These are phyloP conservation scores for Lydus trimaculatus DNA, from an alignment of 2,888 invertebrate species.

Conservation along the genomic window DNA sequence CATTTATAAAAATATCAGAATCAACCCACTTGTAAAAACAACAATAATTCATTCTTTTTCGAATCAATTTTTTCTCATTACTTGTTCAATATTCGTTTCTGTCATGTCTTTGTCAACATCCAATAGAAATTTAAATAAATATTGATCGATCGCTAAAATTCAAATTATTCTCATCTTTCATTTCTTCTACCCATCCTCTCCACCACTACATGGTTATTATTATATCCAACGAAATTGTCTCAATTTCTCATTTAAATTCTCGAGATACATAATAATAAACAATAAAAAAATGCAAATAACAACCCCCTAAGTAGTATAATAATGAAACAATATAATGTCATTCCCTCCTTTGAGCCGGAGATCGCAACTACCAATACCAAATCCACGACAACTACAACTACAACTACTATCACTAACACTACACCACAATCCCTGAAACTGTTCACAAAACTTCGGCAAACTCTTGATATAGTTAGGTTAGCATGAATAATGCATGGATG, in stretches of 20 bases:
- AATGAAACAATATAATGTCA: conserved; percentile 16
- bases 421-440: conserved; percentile 31
- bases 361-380: conserved; percentile 17
- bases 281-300: not conserved
- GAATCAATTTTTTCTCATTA: too few relatives aligned
- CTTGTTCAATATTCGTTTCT: not conserved
- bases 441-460: conserved; percentile 54
- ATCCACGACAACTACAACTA: conserved; percentile 20
- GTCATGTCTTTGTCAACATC: not conserved
- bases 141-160: not conserved
- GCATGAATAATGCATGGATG: conserved; percentile 64
- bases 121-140: not conserved
- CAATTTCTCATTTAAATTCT: not conserved
- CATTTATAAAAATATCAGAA: not conserved
- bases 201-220: not conserved
- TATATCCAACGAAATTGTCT: not conserved
- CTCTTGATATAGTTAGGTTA: conserved; percentile 61
- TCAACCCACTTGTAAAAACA: conserved; percentile 6
- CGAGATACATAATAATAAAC: not conserved
- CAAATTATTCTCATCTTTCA: not conserved
- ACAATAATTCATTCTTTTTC: conserved; percentile 5
- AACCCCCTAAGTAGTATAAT: not conserved
- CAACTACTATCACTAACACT: conserved; percentile 22
- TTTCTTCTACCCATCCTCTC: not conserved
- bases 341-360: conserved; percentile 10